These are phyloP conservation scores for Stomatorhinus ivindoensis DNA, from an alignment of 2,113 vertebrate species.

Conservation along the genomic window DNA sequence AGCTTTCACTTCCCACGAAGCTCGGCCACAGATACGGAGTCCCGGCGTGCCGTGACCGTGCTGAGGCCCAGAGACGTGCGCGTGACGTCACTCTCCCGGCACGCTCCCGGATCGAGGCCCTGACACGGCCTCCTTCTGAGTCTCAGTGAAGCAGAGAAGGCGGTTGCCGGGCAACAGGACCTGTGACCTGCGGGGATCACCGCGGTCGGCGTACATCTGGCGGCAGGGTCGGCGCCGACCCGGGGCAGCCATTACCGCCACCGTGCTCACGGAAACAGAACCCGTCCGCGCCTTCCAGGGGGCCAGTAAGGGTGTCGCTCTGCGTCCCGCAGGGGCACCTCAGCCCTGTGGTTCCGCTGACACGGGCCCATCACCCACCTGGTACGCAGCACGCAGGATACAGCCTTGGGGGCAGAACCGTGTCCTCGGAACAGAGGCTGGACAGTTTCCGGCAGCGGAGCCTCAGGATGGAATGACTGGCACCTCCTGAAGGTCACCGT, in stretches of 20 bases:
- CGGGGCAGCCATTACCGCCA: conserved; percentile 17
- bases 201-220: conserved; percentile 57
- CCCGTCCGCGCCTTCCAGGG: not conserved
- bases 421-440: not conserved
- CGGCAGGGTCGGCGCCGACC: conserved; percentile 33
- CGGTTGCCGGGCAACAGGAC: conserved; percentile 57
- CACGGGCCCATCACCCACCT: not conserved
- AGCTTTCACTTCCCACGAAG: not conserved
- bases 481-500: not conserved
- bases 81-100: not conserved
- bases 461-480: not conserved
- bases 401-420: not conserved
- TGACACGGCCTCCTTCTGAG: conserved; percentile 44
- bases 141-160: conserved; percentile 48
- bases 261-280: not conserved
- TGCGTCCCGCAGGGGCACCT: not conserved
- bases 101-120: conserved; percentile 36
- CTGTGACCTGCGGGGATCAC: conserved; percentile 55
- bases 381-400: not conserved
- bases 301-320: not conserved
- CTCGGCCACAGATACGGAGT: not conserved
- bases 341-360: not conserved
- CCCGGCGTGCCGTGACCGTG: not conserved
- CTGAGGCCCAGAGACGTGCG: not conserved
- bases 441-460: not conserved